These are phyloP conservation scores for Centrocercus urophasianus DNA, from an alignment of 2,113 vertebrate species.

Conservation along the genomic window DNA sequence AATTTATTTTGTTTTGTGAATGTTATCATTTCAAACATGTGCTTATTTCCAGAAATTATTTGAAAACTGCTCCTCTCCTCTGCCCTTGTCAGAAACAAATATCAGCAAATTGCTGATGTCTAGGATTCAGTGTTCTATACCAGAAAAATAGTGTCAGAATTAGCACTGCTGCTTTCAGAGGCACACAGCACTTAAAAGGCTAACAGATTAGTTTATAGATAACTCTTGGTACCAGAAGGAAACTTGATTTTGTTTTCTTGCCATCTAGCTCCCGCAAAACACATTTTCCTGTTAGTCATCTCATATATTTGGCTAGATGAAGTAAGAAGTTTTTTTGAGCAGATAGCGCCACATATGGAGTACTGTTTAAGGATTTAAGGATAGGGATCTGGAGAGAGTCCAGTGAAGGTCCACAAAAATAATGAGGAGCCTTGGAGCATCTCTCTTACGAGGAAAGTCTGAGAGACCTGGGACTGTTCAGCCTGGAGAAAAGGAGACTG, in stretches of 20 bases:
- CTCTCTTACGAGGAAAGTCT: no score
- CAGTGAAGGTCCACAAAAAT: no score
- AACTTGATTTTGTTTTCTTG: constrained; percentile 44
- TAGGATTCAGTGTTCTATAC: not conserved
- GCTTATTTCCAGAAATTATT: not conserved
- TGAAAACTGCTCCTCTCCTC: constrained; percentile 4
- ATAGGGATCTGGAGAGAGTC: no score
- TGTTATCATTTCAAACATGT: not conserved
- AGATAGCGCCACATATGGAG: not conserved
- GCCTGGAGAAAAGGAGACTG: no score
- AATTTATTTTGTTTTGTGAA: not conserved
- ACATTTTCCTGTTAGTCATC: constrained; percentile 6
- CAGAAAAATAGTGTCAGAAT: not conserved
- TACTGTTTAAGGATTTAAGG: no score
- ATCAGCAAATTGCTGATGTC: not conserved
- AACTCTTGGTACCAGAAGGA: constrained; percentile 11
- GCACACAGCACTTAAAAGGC: not conserved
- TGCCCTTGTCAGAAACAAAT: not conserved
- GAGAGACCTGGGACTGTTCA: no score
- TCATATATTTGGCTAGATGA: not conserved
- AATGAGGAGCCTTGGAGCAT: no score
- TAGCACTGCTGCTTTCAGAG: not conserved
- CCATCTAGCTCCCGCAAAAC: not conserved
- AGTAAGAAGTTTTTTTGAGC: not conserved
- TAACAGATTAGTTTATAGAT: constrained; percentile 27